Percentiles rank a stretch among this genome's conserved stretches.
phyloP scores from a whole-genome alignment of 1,140 invertebrate species.

The Penaeus vannamei region DNA sequence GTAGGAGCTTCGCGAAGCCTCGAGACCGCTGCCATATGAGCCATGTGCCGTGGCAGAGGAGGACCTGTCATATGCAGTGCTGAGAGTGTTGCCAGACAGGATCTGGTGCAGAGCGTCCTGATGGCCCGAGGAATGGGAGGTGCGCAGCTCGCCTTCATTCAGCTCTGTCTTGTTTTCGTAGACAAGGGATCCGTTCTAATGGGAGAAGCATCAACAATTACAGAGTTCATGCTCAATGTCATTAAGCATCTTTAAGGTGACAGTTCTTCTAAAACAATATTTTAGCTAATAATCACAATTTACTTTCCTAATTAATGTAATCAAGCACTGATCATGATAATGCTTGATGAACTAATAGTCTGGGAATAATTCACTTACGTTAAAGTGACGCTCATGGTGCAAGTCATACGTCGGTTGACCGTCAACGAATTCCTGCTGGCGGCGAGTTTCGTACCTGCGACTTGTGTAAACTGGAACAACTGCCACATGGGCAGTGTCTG shows the following conservation, averaged over 20 bases:
- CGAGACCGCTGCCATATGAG: neutral
- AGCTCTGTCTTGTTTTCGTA: slow-evolving; percentile 61
- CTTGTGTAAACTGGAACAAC: slow-evolving; percentile 39
- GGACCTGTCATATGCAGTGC: slow-evolving; percentile 24
- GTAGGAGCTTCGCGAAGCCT: neutral
- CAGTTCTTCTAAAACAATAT: neutral
- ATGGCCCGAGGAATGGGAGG: neutral
- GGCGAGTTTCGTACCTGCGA: slow-evolving; percentile 51
- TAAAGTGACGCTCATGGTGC: slow-evolving; percentile 59
- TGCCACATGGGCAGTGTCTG: neutral
- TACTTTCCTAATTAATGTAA: no score
- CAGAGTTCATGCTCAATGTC: neutral
- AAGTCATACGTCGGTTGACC: slow-evolving; percentile 64
- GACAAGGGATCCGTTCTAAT: slow-evolving; percentile 60
- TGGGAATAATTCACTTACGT: slow-evolving; percentile 26
- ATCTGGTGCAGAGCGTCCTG: slow-evolving; percentile 47
- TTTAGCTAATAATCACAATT: neutral
- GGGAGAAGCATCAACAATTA: neutral
- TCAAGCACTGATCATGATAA: no score
- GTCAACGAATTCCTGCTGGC: slow-evolving; percentile 61
- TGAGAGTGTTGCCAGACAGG: slow-evolving; percentile 46
- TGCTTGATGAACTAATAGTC: no score
- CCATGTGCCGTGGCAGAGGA: neutral
- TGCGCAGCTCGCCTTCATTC: slow-evolving; percentile 25
- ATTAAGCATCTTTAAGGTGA: neutral